Conservation (phyloP, 2,888 invertebrate species). For the Lochmaea crataegi region DNA sequence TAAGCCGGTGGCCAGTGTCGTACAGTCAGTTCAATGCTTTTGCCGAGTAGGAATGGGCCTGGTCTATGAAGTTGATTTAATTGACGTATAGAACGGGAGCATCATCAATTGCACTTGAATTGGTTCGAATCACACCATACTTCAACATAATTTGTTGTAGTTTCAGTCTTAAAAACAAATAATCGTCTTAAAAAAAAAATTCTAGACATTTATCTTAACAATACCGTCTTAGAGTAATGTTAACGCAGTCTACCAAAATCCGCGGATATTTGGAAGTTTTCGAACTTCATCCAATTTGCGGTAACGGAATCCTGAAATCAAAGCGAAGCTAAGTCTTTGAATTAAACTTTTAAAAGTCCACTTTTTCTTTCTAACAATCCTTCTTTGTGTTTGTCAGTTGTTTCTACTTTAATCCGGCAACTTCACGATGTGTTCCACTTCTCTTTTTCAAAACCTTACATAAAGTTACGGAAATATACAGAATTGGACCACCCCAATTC, state of each 20-base stretch:
- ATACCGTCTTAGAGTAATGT: neutral
- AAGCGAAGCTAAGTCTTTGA: constrained; percentile 46
- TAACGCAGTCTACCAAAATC: neutral
- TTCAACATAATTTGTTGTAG: too few species aligned
- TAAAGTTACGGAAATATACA: constrained; percentile 3
- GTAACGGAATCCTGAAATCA: constrained; percentile 46
- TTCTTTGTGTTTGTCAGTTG: constrained; percentile 50
- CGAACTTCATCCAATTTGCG: constrained; percentile 45
- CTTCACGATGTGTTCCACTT: constrained; percentile 43
- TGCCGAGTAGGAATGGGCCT: too few species aligned
- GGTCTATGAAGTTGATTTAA: too few species aligned
- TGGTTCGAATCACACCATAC: too few species aligned
- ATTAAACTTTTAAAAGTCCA: constrained; percentile 49
- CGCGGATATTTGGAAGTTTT: constrained; percentile 6
- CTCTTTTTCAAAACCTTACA: constrained; percentile 41
- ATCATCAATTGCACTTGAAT: too few species aligned
- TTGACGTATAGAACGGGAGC: too few species aligned
- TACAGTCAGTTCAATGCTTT: too few species aligned
- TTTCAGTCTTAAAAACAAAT: too few species aligned
- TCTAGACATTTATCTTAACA: too few species aligned
- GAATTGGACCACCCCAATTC: neutral
- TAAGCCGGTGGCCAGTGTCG: too few species aligned
- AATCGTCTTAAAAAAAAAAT: too few species aligned
- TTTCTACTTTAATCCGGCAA: constrained; percentile 47
- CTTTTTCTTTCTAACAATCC: constrained; percentile 40